Base-by-base conservation (phyloP, 2,113 vertebrate genomes). In the Mormyrus iriodes region DNA sequence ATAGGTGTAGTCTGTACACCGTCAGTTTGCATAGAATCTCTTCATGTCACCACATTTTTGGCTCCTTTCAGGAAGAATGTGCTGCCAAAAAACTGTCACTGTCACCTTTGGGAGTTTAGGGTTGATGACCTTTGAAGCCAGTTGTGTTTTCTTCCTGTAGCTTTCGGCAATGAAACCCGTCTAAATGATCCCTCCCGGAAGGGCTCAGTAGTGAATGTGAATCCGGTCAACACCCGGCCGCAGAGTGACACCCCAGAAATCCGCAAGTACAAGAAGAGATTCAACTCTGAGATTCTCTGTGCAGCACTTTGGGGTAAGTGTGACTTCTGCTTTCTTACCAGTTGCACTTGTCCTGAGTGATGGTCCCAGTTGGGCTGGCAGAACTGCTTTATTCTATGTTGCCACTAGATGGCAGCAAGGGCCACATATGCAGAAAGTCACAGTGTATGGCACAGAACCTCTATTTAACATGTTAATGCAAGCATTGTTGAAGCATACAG, bases 241-340 rank as follows among this genome's bases (percentile, higher is more conserved):
- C 98, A 99, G 95, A 99, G 98, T 2, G 98, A 99, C 93, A 99
- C 98, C 0, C 98, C 98, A 0, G 98, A 99, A 93, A 99, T 99
- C 87, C 97, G 98, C 92, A 99, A 99, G 93, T 99, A 99, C 95
- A 99, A 99, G 96, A 99, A 99, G 95, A 96, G 98, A 92, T 99
- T 99, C 95, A 99, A 99, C 94, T 99, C 98, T 0, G 98, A 99
- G 95, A 99, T 99, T 90, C 95, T 99, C 51, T 99, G 98, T 86
- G 98, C 98, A 2, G 98, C 98, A 0, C 96, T 99, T 86, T 99
- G 98, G 98, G 98, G 98, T 99, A 95, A 95, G 94, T 93, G 44
- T 42, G 0, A 2, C 8, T 12, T 42, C 55, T 10, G 0, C 15
- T 87, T 24, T 51, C 42, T 12, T 35, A 21, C 27, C n/a, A 52